Base-by-base conservation (phyloP, 2,888 invertebrate genomes). In the Epirrhoe alternata region DNA sequence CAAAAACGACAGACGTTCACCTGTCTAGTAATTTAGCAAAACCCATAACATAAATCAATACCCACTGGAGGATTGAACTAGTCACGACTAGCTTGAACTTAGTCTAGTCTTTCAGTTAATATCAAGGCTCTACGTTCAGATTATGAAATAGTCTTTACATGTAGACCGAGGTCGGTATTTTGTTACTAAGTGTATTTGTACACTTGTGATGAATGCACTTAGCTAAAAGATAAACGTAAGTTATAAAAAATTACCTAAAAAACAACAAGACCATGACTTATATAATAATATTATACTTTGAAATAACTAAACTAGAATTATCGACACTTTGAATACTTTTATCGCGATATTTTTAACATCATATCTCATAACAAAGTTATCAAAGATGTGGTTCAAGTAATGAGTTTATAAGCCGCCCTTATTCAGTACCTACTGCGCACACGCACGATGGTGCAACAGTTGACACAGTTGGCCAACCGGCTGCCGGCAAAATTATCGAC, bases 91-190 rank as follows among this genome's bases (percentile, higher is more conserved):
- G 74, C 72, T 78, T 74, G 74, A 77, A 77, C 78, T 79, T 81
- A 80, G 74, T 77, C 72, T 81, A 80, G 74, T 77, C 72, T 81
- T 84, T 82, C 77, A 78, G 78, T 74, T 83, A 86, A 85, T 86
- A 87, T 81, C 86, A 87, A 87, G 87, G 87, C 75, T 82, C 68
- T 72, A 71, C 72, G 74, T 76, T 81, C 77, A 71, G 76, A 77
- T 83, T 84, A 79, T 80, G 83, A 83, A 86, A 85, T 75, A 75
- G 72, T 69, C 69, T 58, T 75, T 66, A 74, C 79, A 86, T 85
- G 77, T 84, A 76, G 84, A 72, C 75, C 85, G 81, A 86, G 86
- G 87, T 77, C 79, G 73, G 60, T 24, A 56, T 73, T 69, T 80
- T 77, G 79, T 47, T 47, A 47, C 12, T 6, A 47, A 14, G 14